These are phyloP conservation scores for Callipepla squamata DNA, from an alignment of 2,113 vertebrate genomes.

Conservation along the genomic window DNA sequence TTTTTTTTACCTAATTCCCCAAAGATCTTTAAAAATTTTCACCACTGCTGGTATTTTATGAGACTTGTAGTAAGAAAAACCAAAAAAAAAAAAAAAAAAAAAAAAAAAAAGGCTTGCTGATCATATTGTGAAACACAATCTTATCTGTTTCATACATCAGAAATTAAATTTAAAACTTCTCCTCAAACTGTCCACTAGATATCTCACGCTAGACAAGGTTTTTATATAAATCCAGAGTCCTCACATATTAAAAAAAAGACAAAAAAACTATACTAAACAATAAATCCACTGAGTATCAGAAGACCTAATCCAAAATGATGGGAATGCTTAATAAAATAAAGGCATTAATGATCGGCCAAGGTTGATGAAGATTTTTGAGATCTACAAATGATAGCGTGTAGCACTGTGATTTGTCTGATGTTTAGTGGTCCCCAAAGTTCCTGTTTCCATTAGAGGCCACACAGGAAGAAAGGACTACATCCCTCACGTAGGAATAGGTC, in stretches of 20 bases:
- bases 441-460: background rate
- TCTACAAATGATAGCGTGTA: background rate
- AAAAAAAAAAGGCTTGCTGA: background rate
- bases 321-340: background rate
- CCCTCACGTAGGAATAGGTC: background rate
- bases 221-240: background rate
- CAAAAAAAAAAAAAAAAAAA: background rate
- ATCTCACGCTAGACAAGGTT: background rate
- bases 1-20: background rate
- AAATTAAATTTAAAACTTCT: background rate
- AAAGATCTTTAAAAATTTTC: background rate
- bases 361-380: background rate
- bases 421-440: background rate
- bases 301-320: background rate
- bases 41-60: background rate
- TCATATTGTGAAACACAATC: background rate
- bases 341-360: background rate
- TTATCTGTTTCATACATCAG: background rate
- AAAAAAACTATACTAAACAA: background rate
- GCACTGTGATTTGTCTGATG: background rate
- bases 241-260: background rate
- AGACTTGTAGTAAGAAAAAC: background rate
- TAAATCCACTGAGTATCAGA: background rate
- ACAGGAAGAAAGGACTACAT: background rate
- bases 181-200: background rate